Evolutionary conservation across 2,797 vertebrate genomes (phyloP).

Genomic region (Allobates femoralis): DNA sequence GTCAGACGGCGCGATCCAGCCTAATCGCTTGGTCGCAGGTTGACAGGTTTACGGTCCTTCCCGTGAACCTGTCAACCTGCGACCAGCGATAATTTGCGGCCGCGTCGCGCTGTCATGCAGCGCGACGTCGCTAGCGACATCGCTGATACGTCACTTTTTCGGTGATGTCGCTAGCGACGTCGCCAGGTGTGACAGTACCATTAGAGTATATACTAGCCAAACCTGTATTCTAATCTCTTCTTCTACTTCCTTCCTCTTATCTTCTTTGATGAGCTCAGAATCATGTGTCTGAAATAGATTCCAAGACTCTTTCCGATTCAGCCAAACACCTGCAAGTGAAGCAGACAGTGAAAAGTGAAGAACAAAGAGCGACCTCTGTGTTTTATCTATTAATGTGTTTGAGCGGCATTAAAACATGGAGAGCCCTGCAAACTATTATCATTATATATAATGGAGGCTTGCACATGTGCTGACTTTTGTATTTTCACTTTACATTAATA

Average conservation of each 20-base stretch:
- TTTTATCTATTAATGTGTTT: neutral
- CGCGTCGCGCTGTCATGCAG: too few species aligned
- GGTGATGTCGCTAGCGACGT: too few species aligned
- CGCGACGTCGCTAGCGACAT: too few species aligned
- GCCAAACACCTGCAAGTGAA: slow-evolving; percentile 77
- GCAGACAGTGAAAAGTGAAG: slow-evolving; percentile 28
- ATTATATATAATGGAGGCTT: neutral
- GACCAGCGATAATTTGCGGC: too few species aligned
- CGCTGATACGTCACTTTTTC: too few species aligned
- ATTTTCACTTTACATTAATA: neutral
- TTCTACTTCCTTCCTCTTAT: slow-evolving; percentile 81
- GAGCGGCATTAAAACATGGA: neutral
- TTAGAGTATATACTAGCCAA: slow-evolving; percentile 2
- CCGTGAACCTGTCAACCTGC: too few species aligned
- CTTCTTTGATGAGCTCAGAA: slow-evolving; percentile 79
- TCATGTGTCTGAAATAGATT: slow-evolving; percentile 81
- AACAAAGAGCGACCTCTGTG: neutral
- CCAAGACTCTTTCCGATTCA: slow-evolving; percentile 75
- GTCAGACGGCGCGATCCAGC: too few species aligned
- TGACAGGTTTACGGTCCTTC: too few species aligned
- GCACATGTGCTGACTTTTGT: neutral
- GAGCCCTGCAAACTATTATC: neutral
- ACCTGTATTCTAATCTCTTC: slow-evolving; percentile 85
- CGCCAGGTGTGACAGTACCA: too few species aligned
- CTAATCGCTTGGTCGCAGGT: too few species aligned